Evolutionary conservation across 2,888 invertebrate genomes (phyloP), one percentile per base, ranked within the genome.

Genomic region (Allophyes oxyacanthae): DNA sequence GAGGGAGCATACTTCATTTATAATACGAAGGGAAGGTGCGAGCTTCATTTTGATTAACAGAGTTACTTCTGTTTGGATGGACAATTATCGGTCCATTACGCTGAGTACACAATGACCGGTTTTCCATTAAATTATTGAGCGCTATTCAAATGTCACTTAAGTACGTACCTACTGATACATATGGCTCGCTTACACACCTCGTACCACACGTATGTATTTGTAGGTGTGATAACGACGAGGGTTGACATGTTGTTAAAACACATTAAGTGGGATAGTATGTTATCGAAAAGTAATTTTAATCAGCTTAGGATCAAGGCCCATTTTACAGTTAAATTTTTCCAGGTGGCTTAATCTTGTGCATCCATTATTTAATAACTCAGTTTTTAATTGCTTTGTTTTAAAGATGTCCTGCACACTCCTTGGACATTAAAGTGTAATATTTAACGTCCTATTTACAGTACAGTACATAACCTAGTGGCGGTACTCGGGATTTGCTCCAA

Each of bases 11-110:
- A 72, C 64, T 77, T 73, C 70, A 74, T 78, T 60, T 78, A 72
- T 77, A 74, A 73, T 76, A 77, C 68, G 73, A 73, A 75, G 84
- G 88, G 88, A 84, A 90, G 91, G 92, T 89, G 92, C 78, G 86
- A 85, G 88, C 84, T 75, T 81, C 82, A 86, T 89, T 89, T 91
- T 92, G 88, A 93, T 91, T 92, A 92, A 92, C 91, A 84, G 86
- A 87, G 88, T 92, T 92, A 94, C 89, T 93, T 92, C 89, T 92
- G 81, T 92, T 89, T 90, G 92, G 91, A 77, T 87, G 90, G 89
- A 89, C 92, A 89, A 92, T 94, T 92, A 92, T 92, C 91, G 86
- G 87, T 89, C 92, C 92, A 93, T 93, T 92, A 93, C 86, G 82
- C 74, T 79, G 85, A 89, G 87, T 85, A 90, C 84, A 91, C 89